These are phyloP conservation scores for Peromyscus leucopus DNA, from an alignment of 2,113 vertebrate genomes.

Conservation along the genomic window DNA sequence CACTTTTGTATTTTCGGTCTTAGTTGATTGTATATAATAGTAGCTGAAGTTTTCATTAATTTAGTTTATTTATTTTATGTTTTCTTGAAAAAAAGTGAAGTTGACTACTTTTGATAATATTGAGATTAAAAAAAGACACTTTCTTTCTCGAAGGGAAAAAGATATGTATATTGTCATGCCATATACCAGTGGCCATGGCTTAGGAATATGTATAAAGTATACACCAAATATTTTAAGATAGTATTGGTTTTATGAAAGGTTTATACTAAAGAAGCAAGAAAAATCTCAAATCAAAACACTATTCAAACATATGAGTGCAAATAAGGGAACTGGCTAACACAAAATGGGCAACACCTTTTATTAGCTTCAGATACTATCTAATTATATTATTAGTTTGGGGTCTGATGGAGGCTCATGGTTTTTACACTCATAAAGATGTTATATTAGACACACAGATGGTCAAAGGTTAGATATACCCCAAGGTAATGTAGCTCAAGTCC, in stretches of 20 bases:
- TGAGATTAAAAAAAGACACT: not conserved
- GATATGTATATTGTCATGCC: not conserved
- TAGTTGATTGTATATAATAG: not conserved
- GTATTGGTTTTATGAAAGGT: not conserved
- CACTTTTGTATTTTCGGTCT: not conserved
- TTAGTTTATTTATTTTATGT: not conserved
- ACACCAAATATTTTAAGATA: not conserved
- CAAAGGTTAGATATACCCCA: not conserved
- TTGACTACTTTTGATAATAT: not conserved
- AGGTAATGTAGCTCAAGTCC: not conserved
- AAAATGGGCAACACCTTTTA: not conserved
- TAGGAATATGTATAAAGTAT: not conserved
- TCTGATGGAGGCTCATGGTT: not conserved
- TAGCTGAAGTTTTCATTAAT: not conserved
- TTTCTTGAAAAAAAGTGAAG: not conserved
- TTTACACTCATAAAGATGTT: not conserved
- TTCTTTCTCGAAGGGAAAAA: not conserved
- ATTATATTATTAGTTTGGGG: not conserved
- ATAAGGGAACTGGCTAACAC: not conserved
- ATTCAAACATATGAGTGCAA: not conserved
- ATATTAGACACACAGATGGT: not conserved
- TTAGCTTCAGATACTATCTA: not conserved
- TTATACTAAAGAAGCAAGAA: not conserved
- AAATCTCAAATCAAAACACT: not conserved
- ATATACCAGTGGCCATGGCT: not conserved